Percentiles rank a stretch among this genome's conserved stretches.
These are phyloP conservation scores for Serripes groenlandicus DNA, from an alignment of 2,888 invertebrate genomes.

Conservation along the genomic window DNA sequence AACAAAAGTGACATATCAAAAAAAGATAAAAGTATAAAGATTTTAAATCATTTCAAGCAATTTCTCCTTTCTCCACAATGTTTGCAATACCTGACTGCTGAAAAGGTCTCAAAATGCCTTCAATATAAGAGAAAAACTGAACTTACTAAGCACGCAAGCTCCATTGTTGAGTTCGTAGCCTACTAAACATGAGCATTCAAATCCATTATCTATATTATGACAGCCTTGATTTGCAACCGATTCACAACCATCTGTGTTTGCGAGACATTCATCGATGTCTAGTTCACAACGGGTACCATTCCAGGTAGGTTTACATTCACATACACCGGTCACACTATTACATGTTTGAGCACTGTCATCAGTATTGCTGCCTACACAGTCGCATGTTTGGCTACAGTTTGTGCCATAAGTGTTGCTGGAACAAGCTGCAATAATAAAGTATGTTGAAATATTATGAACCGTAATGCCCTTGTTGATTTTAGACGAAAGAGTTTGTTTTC, in stretches of 20 bases:
- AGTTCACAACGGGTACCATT: slow-evolving; percentile 62
- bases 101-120: too few relatives aligned
- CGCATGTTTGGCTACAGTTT: slow-evolving; percentile 42
- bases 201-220: slow-evolving; percentile 49
- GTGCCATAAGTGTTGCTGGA: slow-evolving; percentile 48
- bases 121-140: too few relatives aligned
- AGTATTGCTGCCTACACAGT: slow-evolving; percentile 45
- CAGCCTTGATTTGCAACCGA: slow-evolving; percentile 44
- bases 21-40: too few relatives aligned
- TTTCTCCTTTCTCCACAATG: too few relatives aligned
- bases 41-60: too few relatives aligned
- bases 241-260: slow-evolving; percentile 36
- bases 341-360: slow-evolving; percentile 51
- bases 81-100: too few relatives aligned
- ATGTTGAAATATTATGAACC: too few relatives aligned
- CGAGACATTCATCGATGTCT: slow-evolving; percentile 67
- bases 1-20: too few relatives aligned
- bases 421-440: slow-evolving; percentile 62
- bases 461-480: too few relatives aligned
- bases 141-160: slow-evolving; percentile 21
- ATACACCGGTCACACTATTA: slow-evolving; percentile 62
- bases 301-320: slow-evolving; percentile 67
- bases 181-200: slow-evolving; percentile 51
- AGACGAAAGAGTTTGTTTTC: too few relatives aligned
- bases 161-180: slow-evolving; percentile 35